Evolutionary conservation across 1,140 invertebrate genomes (phyloP).

Genomic region (Drusus annulatus): DNA sequence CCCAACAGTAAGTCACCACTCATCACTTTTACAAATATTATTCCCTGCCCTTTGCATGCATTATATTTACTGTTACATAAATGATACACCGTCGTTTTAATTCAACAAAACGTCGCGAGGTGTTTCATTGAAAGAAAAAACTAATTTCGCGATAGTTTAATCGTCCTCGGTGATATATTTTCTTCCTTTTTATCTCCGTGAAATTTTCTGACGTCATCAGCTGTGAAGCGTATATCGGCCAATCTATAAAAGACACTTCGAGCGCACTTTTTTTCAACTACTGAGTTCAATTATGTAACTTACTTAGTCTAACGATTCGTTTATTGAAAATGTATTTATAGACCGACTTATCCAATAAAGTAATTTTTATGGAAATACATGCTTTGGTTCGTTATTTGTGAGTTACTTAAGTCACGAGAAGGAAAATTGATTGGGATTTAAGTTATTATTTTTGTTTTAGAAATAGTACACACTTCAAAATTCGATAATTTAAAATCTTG

Average conservation of each 20-base stretch:
- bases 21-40: constrained; percentile 4
- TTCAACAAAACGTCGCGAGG: neutral
- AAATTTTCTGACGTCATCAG: constrained; percentile 56
- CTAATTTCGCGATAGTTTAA: neutral
- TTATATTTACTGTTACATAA: neutral
- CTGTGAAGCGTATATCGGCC: constrained; percentile 44
- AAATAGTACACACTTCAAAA: no score
- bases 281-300: neutral
- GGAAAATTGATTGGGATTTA: no score
- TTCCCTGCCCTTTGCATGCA: neutral
- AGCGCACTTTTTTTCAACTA: neutral
- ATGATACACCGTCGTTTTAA: neutral
- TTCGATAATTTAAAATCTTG: no score
- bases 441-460: no score
- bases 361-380: no score
- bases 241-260: constrained; percentile 1
- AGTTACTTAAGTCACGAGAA: no score
- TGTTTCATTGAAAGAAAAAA: neutral
- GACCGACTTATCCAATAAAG: no score
- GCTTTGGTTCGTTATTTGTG: no score
- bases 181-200: constrained; percentile 23
- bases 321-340: no score
- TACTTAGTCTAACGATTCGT: no score
- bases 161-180: neutral
- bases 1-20: constrained; percentile 29